Base-by-base conservation (phyloP, 1,140 invertebrate species). In the Musca vetustissima region DNA sequence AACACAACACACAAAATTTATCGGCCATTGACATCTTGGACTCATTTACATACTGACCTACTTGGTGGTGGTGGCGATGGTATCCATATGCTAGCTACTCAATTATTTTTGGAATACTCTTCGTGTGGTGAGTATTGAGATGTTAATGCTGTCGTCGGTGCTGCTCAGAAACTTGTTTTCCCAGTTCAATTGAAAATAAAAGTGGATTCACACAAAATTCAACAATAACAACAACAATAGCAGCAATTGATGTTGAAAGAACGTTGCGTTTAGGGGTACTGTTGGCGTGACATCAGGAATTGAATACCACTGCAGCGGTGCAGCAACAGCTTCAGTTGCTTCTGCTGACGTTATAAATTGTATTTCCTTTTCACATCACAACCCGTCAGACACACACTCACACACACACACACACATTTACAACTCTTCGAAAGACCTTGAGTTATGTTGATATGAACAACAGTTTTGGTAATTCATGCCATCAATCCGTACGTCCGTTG, bases 21-120 rank as follows among this genome's bases (percentile, higher is more conserved):
- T n/a, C 53, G 53, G 53, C 24, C 53, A 57, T 57, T 57, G 53
- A 61, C 28, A 32, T 61, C 36, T 61, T 43, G 6, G 19, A 8
- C 36, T 28, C 28, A 28, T 59, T 59, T 28, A 61, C 57, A 61
- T 61, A 61, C 57, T 61, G 57, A 61, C 57, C 57, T 43, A 61
- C 28, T 61, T 61, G n/a, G 57, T 21, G 4, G 28, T 32, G 28
- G 28, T 32, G n/a, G n/a, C n/a, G n/a, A n/a, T n/a, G 28, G 36
- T 43, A 43, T 13, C 11, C 36, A 13, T 9, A 13, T 43, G 36
- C 36, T 2, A 6, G 36, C 36, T 11, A 43, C 6, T 13, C 36
- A 43, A 2, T 43, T n/a, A n/a, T n/a, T 43, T 43, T 1, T 11
- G 6, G 36, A 43, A 43, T 43, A 43, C 36, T 43, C 36, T 43